Evolutionary conservation across 2,113 vertebrate species (phyloP), one percentile per base, ranked within the genome.

Genomic region (Cinclus mexicanus): DNA sequence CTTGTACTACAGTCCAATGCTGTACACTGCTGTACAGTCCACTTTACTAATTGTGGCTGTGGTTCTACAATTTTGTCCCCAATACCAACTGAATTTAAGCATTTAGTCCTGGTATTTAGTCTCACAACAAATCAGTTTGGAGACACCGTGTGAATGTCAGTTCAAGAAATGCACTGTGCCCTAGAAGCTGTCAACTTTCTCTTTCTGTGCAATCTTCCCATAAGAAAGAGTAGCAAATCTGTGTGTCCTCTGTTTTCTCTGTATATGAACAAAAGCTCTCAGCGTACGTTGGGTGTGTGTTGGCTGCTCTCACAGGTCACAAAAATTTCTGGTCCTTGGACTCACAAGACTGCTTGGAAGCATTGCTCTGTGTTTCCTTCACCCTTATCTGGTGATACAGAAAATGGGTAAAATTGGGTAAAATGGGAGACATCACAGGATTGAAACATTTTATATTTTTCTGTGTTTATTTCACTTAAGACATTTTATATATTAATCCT

Each of bases 401-500:
- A 79, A 59, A 69, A 65, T 33, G 25, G 57, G 52, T 5, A 3
- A 72, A 93, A 53, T 26, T n/a, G n/a, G n/a, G n/a, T n/a, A n/a
- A n/a, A n/a, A n/a, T n/a, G 56, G 53, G 80, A 93, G 49, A 74
- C 33, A 76, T 57, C 78, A 77, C 64, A 71, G 65, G 91, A 82
- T 95, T 77, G 76, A 90, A 89, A 88, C 2, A 1, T 95, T 97
- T 97, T 95, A 14, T 95, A 96, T 94, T 95, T 97, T 94, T 91
- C 85, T 92, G 67, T 91, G 90, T 91, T 90, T 94, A 63, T 67
- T 93, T 87, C 87, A 92, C 91, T 95, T 93, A 63, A 68, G 68
- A 86, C 13, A 93, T 96, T 97, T 97, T 97, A 41, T 96, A 94
- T 92, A 75, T 78, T 91, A 72, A 79, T 63, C 33, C 41, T 95